These are phyloP conservation scores for Scelioninae gen. 1 DNA, from an alignment of 2,888 invertebrate species.

Conservation along the genomic window DNA sequence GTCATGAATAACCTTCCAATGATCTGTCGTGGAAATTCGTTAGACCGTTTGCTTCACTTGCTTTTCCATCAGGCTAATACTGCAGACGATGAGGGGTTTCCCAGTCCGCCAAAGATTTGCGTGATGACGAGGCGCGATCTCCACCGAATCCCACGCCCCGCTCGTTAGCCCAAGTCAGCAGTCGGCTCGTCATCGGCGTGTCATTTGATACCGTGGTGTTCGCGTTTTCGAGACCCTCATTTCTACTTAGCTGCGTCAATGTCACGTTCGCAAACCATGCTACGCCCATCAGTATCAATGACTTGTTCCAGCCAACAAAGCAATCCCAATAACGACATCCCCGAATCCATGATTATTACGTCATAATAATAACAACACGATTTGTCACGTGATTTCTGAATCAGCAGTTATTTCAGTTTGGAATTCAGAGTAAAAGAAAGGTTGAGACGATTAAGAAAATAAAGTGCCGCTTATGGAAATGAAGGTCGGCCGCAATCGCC, in stretches of 20 bases:
- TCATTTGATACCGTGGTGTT: conserved; percentile 82
- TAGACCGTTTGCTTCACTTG: conserved; percentile 45
- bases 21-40: conserved; percentile 66
- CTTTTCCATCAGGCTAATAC: conserved; percentile 36
- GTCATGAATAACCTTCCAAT: conserved; percentile 75
- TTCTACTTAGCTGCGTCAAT: conserved; percentile 68
- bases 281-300: conserved; percentile 72
- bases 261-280: conserved; percentile 68
- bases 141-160: conserved; percentile 81
- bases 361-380: conserved; percentile 12
- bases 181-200: conserved; percentile 84
- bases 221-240: conserved; percentile 70
- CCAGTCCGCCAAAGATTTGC: conserved; percentile 66
- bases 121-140: conserved; percentile 84
- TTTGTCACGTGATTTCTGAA: conserved; percentile 2
- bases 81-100: conserved; percentile 23
- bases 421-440: too few species aligned
- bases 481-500: conserved; percentile 62
- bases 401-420: too few species aligned
- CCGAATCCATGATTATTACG: too few species aligned
- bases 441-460: conserved; percentile 50
- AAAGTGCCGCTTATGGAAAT: conserved; percentile 59
- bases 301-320: conserved; percentile 81
- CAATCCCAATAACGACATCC: conserved; percentile 72
- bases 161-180: conserved; percentile 84